Base-by-base conservation (phyloP, 2,888 invertebrate genomes). In the Acanthosepion pharaonis region DNA sequence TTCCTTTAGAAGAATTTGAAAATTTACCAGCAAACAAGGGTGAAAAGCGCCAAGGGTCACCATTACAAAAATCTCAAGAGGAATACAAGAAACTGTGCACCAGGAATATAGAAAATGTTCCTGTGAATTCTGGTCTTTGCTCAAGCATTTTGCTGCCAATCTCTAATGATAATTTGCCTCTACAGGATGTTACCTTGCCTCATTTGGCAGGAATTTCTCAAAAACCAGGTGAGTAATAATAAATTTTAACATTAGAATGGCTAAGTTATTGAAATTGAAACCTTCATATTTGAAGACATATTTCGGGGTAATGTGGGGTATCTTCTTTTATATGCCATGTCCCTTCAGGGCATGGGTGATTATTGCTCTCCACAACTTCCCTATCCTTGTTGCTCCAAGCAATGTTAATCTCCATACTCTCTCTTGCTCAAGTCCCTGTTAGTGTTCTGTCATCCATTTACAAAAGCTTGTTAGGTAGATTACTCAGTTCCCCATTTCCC, bases 1-100 rank as follows among this genome's bases (percentile, higher is more conserved):
- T 93, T 25, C 93, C 93, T 25, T 93, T 93, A 33, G 93, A 93
- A 93, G n/a, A 49, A 51, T 93, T 93, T 93, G 93, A 51, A 51
- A 53, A 53, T 93, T 3, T n/a, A 25, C 93, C 93, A 53, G 51
- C 33, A 1, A n/a, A 28, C 20, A 93, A 93, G 25, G 49, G 51
- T 93, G 93, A 93, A 49, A 93, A 93, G 53, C 93, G 93, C 28
- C 49, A 53, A 93, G n/a, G 51, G n/a, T 93, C 93, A 25, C 93
- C 93, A n/a, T 28, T 92, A 6, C n/a, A 49, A 28, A 51, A 51
- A n/a, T 18, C 18, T n/a, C 53, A 15, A n/a, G 93, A 93, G 53
- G 48, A 49, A 49, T 20, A 53, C 53, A 93, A 93, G 53, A 93
- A 93, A 93, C 93, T 5, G 23, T 49, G 94, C 59, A 94, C n/a